These are phyloP conservation scores for Aromia moschata DNA, from an alignment of 2,888 invertebrate species.

Conservation along the genomic window DNA sequence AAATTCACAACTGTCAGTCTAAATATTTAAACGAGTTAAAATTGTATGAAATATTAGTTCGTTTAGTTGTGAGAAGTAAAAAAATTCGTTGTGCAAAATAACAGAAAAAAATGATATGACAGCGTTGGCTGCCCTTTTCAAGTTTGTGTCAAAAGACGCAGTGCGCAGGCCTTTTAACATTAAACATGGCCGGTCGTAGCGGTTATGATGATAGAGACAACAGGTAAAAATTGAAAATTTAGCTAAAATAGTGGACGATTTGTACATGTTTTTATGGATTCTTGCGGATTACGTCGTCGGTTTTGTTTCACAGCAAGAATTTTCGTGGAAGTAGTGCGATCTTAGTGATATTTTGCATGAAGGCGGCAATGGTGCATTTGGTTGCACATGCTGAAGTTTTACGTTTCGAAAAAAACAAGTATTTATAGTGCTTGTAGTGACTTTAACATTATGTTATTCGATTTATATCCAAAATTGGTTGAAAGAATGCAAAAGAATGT, in stretches of 20 bases:
- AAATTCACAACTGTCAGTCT: conserved; percentile 27
- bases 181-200: conserved; percentile 90
- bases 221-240: conserved; percentile 69
- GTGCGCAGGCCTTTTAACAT: conserved; percentile 58
- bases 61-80: conserved; percentile 5
- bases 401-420: conserved; percentile 17
- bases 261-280: conserved; percentile 25
- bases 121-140: conserved; percentile 49
- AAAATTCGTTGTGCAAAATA: conserved; percentile 35
- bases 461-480: neutral
- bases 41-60: conserved; percentile 8
- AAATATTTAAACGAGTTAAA: conserved; percentile 12
- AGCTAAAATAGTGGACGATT: conserved; percentile 30
- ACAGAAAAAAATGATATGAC: conserved; percentile 47
- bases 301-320: conserved; percentile 10
- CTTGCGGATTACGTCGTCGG: conserved; percentile 7
- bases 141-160: conserved; percentile 40
- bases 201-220: conserved; percentile 82
- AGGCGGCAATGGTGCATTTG: conserved; percentile 42
- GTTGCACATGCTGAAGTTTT: conserved; percentile 46
- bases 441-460: neutral
- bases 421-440: conserved; percentile 1
- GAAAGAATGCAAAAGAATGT: neutral
- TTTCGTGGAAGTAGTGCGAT: conserved; percentile 21
- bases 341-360: conserved; percentile 26